Evolutionary conservation across 1,140 invertebrate genomes (phyloP), one percentile per base, ranked within the genome.

Genomic region (Trichonephila clavata): DNA sequence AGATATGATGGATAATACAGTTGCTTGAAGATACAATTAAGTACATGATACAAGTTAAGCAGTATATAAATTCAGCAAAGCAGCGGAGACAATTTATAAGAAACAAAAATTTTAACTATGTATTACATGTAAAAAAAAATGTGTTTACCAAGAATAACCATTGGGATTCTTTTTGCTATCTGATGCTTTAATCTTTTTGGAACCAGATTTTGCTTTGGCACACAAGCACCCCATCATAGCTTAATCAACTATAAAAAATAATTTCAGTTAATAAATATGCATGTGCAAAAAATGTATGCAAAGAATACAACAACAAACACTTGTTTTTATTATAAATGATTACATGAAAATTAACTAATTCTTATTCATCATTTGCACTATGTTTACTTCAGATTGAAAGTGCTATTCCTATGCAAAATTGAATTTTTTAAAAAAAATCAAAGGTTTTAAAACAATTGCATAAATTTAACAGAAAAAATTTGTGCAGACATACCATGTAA

Each of bases 221-320:
- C 84, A 92, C 63, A 92, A 86, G 65, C 91, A 92, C 83, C 91
- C 91, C 91, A 92, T 92, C 91, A 92, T 92, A 77, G 39, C 83
- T 86, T 86, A 59, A 27, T 86, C 27, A 77, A 77, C 32, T 39
- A 27, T 77, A 5, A 32, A 16, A 32, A 18, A 77, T 18, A 77
- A 32, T 50, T 50, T 50, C 50, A 50, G 10, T 50, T 50, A 21
- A 63, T 20, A 63, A 20, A 63, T 20, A 63, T 63, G 21, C 61
- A 63, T 63, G 6, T 20, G 6, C 21, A 18, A 20, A 6, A 63
- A 63, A 20, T 5, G 50, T 50, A 50, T 10, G 50, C 8, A 50
- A 50, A 50, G 32, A 39, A 39, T 39, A 39, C 32, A 39, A 39
- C 32, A 32, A n/a, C 32, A 39, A 39, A 39, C 32, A 39, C 32